phyloP scores from a whole-genome alignment of 2,113 vertebrate genomes.

The Leptocoma aspasia region DNA sequence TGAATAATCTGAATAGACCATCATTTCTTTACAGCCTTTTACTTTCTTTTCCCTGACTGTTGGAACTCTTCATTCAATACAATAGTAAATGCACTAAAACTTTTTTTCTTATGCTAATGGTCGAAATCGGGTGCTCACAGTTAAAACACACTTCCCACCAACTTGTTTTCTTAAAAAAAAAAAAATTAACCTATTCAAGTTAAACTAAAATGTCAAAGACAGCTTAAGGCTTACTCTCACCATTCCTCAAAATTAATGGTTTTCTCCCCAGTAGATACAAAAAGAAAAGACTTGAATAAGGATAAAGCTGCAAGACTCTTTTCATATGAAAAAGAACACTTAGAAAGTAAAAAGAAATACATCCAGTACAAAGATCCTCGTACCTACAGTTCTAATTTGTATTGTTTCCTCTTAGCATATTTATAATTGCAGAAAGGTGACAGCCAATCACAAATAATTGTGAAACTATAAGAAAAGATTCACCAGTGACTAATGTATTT shows the following conservation, averaged over 20 bases:
- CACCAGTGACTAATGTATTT: not conserved
- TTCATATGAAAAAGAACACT: constrained; percentile 65
- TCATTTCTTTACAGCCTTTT: constrained; percentile 87
- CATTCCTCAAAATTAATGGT: constrained; percentile 64
- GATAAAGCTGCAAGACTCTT: constrained; percentile 61
- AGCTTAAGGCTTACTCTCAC: constrained; percentile 57
- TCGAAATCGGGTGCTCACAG: constrained; percentile 78
- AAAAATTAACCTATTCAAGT: constrained; percentile 66
- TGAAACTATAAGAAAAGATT: not conserved
- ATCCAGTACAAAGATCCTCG: constrained; percentile 24
- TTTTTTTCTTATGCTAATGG: constrained; percentile 98
- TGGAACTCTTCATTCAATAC: constrained; percentile 92
- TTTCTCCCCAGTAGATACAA: constrained; percentile 54
- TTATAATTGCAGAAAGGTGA: constrained; percentile 30
- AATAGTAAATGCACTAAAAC: constrained; percentile 95
- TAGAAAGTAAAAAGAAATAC: constrained; percentile 50
- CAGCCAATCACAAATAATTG: not conserved
- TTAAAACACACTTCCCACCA: constrained; percentile 82
- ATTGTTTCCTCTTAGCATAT: constrained; percentile 32
- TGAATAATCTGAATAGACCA: constrained; percentile 90
- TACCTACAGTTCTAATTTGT: constrained; percentile 39
- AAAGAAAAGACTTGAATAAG: constrained; percentile 57
- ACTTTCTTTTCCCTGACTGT: constrained; percentile 85
- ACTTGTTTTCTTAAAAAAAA: constrained; percentile 61
- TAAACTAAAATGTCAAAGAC: constrained; percentile 69